Conservation (phyloP, 2,113 vertebrate genomes). For the Hemibagrus wyckioides region DNA sequence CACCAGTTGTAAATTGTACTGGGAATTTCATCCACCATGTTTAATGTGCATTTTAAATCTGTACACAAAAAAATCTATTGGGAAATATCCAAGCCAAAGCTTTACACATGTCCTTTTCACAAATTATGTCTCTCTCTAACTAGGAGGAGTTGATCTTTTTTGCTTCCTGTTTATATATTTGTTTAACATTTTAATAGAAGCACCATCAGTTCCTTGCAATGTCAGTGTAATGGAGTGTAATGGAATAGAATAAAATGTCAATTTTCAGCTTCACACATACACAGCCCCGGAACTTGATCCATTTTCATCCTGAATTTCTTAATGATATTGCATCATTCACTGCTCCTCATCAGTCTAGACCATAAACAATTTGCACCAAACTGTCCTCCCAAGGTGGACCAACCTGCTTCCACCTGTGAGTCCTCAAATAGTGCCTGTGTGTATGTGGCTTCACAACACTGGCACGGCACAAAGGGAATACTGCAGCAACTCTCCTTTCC, state of each 20-base stretch:
- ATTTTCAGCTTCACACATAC: background rate
- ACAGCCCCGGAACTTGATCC: background rate
- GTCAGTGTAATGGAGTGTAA: background rate
- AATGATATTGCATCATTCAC: background rate
- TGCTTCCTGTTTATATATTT: background rate
- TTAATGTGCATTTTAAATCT: background rate
- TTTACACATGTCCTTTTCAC: background rate
- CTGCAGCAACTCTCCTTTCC: slow-evolving; percentile 63
- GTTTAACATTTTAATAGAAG: background rate
- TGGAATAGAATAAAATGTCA: too few relatives aligned
- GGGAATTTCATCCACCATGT: background rate
- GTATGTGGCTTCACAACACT: background rate
- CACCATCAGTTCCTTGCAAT: background rate
- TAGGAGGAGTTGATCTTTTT: background rate
- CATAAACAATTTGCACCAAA: background rate
- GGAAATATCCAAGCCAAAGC: background rate
- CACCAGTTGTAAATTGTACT: background rate
- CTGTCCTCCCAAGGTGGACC: background rate
- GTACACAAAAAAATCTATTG: background rate
- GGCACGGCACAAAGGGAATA: slow-evolving; percentile 14
- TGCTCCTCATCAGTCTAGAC: background rate
- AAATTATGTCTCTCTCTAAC: background rate
- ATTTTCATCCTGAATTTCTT: background rate
- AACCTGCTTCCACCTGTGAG: background rate
- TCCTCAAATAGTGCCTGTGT: background rate